These are phyloP conservation scores for Gymnogyps californianus DNA, from an alignment of 2,113 vertebrate species.

Conservation along the genomic window DNA sequence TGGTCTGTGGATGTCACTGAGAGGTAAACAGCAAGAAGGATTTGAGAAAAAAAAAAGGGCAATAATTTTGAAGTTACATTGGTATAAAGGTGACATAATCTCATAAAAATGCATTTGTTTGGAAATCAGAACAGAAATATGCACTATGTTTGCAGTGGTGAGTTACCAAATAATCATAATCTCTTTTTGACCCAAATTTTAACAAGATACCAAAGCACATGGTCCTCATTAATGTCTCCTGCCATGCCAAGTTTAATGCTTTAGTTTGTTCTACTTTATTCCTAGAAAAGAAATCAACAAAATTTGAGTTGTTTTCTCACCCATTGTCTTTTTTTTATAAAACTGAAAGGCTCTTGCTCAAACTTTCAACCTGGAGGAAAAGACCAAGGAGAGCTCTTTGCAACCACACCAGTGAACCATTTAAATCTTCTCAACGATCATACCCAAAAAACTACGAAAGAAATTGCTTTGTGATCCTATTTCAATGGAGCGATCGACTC, in stretches of 20 bases:
- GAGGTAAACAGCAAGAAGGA: not conserved
- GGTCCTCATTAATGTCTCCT: not conserved
- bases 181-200: not conserved
- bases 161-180: not conserved
- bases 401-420: not conserved
- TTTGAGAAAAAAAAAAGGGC: too few species aligned
- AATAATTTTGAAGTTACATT: not conserved
- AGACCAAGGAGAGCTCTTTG: not conserved
- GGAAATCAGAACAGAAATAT: not conserved
- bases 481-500: not conserved
- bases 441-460: not conserved
- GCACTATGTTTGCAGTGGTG: not conserved
- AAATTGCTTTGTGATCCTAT: not conserved
- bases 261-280: not conserved
- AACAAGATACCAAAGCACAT: not conserved
- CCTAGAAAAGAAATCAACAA: not conserved
- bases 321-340: not conserved
- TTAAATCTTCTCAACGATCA: not conserved
- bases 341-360: not conserved
- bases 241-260: not conserved
- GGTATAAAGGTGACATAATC: not conserved
- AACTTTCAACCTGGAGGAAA: not conserved
- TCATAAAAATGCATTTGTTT: not conserved
- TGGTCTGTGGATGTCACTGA: not conserved
- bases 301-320: not conserved